Base-by-base conservation (phyloP, 2,797 vertebrate genomes). In the Macrochelys suwanniensis region DNA sequence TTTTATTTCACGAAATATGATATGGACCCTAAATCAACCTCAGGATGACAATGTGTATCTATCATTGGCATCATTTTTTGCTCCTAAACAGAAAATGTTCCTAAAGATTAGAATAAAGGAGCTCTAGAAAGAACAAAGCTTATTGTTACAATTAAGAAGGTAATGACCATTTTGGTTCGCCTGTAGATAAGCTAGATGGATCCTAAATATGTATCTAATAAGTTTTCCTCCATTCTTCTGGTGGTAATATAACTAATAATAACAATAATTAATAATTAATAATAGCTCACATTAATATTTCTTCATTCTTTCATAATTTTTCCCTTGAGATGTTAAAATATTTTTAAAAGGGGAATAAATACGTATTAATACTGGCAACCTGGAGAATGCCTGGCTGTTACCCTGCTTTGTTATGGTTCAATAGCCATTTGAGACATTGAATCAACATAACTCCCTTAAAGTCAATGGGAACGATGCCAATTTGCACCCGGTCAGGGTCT, bases 141-240 rank as follows among this genome's bases (percentile, higher is more conserved):
- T 25, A 31, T 15, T 7, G 4, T 17, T 84, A 53, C 61, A 91
- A 56, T 10, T 78, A 85, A 95, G 89, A 85, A 76, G 26, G 5
- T 87, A 71, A 71, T n/a, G 65, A 11, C n/a, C 68, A 19, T 88
- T 93, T 93, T 88, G 47, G 3, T 78, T 88, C 80, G 92, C n/a
- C 42, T 54, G 54, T 54, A 54, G 54, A 11, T 51, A 90, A 65
- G 25, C 26, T 26, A 84, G 25, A 37, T 37, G 47, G 37, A 16
- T 49, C 25, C 45, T 11, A 4, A 1, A 0, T 23, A 85, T 50
- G 2, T 15, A 15, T 79, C 68, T 42, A 12, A 42, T 42, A 23
- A 42, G 2, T 80, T 53, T 80, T 23, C 50, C 25, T 80, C 47
- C 82, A 42, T 11, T n/a, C 28, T 71, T 56, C n/a, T 71, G n/a